These are phyloP conservation scores for Ypsolopha sequella DNA, from an alignment of 2,888 invertebrate species.

Conservation along the genomic window DNA sequence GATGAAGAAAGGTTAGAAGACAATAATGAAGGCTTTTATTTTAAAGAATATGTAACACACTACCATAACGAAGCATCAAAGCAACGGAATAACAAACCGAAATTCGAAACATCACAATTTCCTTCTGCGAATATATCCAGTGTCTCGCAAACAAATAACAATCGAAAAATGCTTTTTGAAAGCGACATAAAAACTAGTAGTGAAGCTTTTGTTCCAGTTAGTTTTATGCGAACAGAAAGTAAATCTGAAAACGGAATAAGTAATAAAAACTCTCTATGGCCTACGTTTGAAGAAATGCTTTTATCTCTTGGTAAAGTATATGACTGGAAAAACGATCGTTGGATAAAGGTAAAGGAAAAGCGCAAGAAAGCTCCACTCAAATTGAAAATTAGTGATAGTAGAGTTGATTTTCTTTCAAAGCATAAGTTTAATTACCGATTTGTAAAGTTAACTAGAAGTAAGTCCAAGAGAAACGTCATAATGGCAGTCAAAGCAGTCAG, in stretches of 20 bases:
- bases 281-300: conserved; percentile 55
- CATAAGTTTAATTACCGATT: conserved; percentile 58
- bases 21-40: not conserved
- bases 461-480: conserved; percentile 53
- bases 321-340: conserved; percentile 62
- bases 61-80: not conserved
- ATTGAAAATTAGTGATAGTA: conserved; percentile 13
- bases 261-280: conserved; percentile 25
- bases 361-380: conserved; percentile 13
- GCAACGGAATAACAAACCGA: not conserved
- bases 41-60: not conserved
- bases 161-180: not conserved
- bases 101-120: not conserved
- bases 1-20: not conserved
- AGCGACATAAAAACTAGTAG: not conserved
- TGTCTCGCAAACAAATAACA: not conserved
- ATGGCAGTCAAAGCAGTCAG: conserved; percentile 60
- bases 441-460: conserved; percentile 51
- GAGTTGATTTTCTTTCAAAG: conserved; percentile 34
- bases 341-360: conserved; percentile 57
- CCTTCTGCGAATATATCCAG: not conserved
- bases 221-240: not conserved
- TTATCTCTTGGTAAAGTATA: conserved; percentile 50
- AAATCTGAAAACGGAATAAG: not conserved
- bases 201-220: not conserved